Evolutionary conservation across 1,140 invertebrate species (phyloP).

Genomic region (Mya arenaria): DNA sequence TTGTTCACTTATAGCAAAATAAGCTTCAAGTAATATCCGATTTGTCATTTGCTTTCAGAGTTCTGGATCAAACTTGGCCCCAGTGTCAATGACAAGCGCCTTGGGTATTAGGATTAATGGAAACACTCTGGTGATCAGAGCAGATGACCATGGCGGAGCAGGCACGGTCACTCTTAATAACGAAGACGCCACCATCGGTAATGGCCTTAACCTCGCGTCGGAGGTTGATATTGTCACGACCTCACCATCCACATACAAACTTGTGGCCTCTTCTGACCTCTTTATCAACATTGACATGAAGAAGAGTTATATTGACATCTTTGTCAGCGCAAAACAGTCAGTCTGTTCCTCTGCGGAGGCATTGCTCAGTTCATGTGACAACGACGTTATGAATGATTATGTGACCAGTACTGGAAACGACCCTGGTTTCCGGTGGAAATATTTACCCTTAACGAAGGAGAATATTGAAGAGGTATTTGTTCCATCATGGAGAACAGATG

Average conservation of each 20-base stretch:
- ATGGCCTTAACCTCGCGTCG: background rate
- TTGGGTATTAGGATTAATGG: slow-evolving; percentile 13
- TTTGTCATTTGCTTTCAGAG: no score
- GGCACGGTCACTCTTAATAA: slow-evolving; percentile 30
- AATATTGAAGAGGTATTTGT: slow-evolving; percentile 33
- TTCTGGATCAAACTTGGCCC: slow-evolving; percentile 27
- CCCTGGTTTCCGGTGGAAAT: background rate
- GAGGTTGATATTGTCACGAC: slow-evolving; percentile 27
- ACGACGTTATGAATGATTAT: slow-evolving; percentile 34
- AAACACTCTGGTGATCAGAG: slow-evolving; percentile 28
- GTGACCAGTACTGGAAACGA: slow-evolving; percentile 19
- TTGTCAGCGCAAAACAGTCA: slow-evolving; percentile 8
- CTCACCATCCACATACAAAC: slow-evolving; percentile 15
- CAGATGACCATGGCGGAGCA: background rate
- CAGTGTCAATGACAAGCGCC: slow-evolving; percentile 36
- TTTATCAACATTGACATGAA: slow-evolving; percentile 43
- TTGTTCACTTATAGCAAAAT: no score
- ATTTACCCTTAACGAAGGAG: slow-evolving; percentile 18
- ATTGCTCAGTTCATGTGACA: slow-evolving; percentile 35
- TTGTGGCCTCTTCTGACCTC: slow-evolving; percentile 37
- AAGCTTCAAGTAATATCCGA: no score
- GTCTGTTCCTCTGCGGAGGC: slow-evolving; percentile 21
- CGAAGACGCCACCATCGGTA: slow-evolving; percentile 11
- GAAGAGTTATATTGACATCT: slow-evolving; percentile 25
- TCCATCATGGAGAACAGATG: slow-evolving; percentile 38